phyloP scores from a whole-genome alignment of 1,140 invertebrate genomes.

The Trachymyrmex septentrionalis region DNA sequence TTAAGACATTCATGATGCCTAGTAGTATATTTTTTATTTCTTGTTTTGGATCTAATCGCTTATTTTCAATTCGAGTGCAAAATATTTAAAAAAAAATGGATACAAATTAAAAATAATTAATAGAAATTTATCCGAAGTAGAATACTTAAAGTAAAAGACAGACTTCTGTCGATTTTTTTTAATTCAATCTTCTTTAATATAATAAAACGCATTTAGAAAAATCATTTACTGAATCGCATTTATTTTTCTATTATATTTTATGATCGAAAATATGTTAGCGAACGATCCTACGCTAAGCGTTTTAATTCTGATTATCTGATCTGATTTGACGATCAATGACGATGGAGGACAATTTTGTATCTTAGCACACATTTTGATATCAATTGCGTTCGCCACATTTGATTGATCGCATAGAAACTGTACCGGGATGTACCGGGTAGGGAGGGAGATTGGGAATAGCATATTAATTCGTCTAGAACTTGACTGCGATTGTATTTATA shows the following conservation, averaged over 20 bases:
- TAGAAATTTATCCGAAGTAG: neutral
- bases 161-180: neutral
- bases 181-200: neutral
- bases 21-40: neutral
- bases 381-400: slow-evolving; percentile 50
- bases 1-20: neutral
- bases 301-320: slow-evolving; percentile 46
- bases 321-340: slow-evolving; percentile 24
- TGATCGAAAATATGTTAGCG: slow-evolving; percentile 31
- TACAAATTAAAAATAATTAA: slow-evolving; percentile 9
- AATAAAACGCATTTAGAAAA: neutral
- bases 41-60: neutral
- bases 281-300: slow-evolving; percentile 27
- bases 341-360: slow-evolving; percentile 43
- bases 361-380: slow-evolving; percentile 59
- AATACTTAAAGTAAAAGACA: neutral
- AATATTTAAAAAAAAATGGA: neutral
- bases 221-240: slow-evolving; percentile 4
- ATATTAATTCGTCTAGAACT: slow-evolving; percentile 39
- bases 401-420: slow-evolving; percentile 52
- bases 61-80: slow-evolving; percentile 3
- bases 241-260: neutral
- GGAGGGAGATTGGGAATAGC: neutral
- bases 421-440: slow-evolving; percentile 9
- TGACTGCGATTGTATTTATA: neutral